Percentiles rank a stretch among this genome's conserved stretches.
phyloP scores from a whole-genome alignment of 2,888 invertebrate genomes.

The Parnassius smintheus region DNA sequence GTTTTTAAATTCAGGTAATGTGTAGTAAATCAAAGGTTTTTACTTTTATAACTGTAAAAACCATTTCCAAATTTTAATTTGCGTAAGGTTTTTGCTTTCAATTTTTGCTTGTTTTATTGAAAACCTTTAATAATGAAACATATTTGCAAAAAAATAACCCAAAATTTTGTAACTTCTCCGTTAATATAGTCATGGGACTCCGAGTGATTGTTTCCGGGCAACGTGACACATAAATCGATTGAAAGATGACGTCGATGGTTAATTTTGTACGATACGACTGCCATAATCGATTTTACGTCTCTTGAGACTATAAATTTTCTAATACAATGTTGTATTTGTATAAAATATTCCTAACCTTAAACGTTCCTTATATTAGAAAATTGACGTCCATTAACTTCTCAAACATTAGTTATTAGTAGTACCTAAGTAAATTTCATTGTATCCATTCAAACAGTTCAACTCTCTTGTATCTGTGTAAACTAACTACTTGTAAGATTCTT shows the following conservation, averaged over 20 bases:
- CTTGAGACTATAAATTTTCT: not conserved
- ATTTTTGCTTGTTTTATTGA: too few relatives aligned
- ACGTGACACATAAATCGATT: slow-evolving; percentile 64
- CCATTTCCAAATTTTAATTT: too few relatives aligned
- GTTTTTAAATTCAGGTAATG: too few relatives aligned
- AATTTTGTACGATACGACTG: slow-evolving; percentile 49
- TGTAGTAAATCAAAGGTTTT: too few relatives aligned
- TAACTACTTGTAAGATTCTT: too few relatives aligned
- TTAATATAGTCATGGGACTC: not conserved
- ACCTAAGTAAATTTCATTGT: slow-evolving; percentile 3
- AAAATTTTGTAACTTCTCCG: too few relatives aligned
- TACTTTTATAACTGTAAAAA: too few relatives aligned
- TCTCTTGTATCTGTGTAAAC: too few relatives aligned
- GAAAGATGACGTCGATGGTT: slow-evolving; percentile 51
- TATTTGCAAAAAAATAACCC: too few relatives aligned
- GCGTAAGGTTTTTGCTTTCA: too few relatives aligned
- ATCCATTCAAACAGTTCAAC: not conserved
- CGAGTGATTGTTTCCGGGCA: slow-evolving; percentile 57
- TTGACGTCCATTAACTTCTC: not conserved
- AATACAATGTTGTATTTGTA: slow-evolving; percentile 8
- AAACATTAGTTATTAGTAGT: not conserved
- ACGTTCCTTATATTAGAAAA: slow-evolving; percentile 1
- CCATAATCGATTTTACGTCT: slow-evolving; percentile 51
- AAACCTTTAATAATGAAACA: too few relatives aligned
- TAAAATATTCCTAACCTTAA: not conserved